These are phyloP conservation scores for Pseudococcus longispinus DNA, from an alignment of 2,888 invertebrate genomes.

Conservation along the genomic window DNA sequence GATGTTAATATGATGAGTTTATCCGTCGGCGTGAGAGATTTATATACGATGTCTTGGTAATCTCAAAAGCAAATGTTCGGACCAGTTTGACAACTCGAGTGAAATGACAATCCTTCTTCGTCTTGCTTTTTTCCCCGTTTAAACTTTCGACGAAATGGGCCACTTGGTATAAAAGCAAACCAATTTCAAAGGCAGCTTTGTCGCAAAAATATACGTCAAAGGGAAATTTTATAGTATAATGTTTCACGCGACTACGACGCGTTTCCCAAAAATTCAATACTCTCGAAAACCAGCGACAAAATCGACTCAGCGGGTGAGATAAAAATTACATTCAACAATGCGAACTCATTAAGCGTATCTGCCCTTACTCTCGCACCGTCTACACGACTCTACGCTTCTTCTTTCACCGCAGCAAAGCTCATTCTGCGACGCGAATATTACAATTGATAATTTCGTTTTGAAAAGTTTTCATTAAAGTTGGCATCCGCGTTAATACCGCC, in stretches of 20 bases:
- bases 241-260: neutral
- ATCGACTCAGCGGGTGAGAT: neutral
- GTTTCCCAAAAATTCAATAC: neutral
- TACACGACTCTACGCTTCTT: neutral
- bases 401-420: neutral
- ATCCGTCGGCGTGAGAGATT: slow-evolving; percentile 4
- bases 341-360: neutral
- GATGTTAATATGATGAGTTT: slow-evolving; percentile 13
- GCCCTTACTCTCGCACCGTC: neutral
- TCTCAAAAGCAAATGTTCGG: neutral
- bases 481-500: neutral
- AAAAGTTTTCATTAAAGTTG: neutral
- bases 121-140: neutral
- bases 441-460: neutral
- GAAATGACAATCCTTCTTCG: neutral
- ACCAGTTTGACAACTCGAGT: neutral
- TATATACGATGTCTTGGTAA: neutral
- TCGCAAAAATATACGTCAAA: neutral
- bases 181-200: neutral
- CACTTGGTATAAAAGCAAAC: neutral
- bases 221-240: neutral
- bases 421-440: neutral
- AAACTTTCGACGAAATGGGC: neutral
- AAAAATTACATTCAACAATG: neutral
- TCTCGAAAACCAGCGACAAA: neutral